Conservation (phyloP, 2,797 vertebrate genomes). For the Australoheros facetus region DNA sequence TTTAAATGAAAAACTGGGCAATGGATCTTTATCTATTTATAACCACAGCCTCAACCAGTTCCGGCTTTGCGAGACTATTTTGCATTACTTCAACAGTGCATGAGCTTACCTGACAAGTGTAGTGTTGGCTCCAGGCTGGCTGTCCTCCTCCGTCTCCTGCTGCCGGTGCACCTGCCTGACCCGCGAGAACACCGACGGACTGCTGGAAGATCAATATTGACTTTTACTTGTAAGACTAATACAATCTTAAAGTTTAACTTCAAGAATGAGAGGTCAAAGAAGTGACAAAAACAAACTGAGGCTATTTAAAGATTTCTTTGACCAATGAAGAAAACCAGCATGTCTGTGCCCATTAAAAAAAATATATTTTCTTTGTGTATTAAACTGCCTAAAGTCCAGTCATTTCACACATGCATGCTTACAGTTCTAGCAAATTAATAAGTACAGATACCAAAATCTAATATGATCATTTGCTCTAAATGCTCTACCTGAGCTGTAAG, state of each 20-base stretch:
- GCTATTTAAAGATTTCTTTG: neutral
- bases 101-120: conserved; percentile 79
- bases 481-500: too few species aligned
- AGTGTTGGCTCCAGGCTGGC: conserved; percentile 54
- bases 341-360: neutral
- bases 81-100: neutral
- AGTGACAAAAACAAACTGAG: too few species aligned
- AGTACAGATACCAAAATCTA: neutral
- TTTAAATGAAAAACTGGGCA: neutral
- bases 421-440: neutral
- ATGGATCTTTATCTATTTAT: neutral
- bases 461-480: too few species aligned
- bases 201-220: conserved; percentile 50
- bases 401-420: neutral
- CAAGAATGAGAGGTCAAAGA: neutral
- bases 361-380: neutral
- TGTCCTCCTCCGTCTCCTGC: conserved; percentile 74
- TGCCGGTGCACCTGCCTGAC: conserved; percentile 86
- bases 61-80: neutral
- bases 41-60: neutral
- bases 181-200: conserved; percentile 87
- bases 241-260: neutral
- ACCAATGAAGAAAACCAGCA: neutral
- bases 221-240: neutral
- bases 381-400: neutral